These are phyloP conservation scores for Craseonycteris thonglongyai DNA, from an alignment of 2,113 vertebrate species.

Conservation along the genomic window DNA sequence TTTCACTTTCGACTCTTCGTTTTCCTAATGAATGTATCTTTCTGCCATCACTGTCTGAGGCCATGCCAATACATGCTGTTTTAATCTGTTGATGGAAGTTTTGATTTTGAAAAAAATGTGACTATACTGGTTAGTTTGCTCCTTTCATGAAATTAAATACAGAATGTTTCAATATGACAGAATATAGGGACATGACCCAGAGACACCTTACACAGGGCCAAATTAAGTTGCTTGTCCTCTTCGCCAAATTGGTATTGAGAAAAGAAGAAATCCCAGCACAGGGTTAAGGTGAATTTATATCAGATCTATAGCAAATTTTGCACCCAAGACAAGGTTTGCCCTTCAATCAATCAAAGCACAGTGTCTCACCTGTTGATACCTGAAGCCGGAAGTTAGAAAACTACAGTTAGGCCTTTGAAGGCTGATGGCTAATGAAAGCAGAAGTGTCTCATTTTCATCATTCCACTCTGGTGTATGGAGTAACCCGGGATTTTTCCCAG, in stretches of 20 bases:
- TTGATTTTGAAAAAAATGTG: conserved; percentile 17
- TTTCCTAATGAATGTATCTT: background rate
- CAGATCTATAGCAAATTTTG: conserved; percentile 44
- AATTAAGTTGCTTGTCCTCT: conserved; percentile 50
- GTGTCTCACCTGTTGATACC: background rate
- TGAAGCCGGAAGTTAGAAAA: background rate
- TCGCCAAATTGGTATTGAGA: conserved; percentile 40
- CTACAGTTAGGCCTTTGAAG: background rate
- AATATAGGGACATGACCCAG: conserved; percentile 42
- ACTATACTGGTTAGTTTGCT: conserved; percentile 53
- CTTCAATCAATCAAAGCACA: background rate
- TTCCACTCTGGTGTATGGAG: background rate
- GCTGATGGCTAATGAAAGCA: background rate
- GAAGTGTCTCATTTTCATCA: background rate
- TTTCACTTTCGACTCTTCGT: background rate
- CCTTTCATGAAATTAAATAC: conserved; percentile 41
- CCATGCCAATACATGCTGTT: background rate
- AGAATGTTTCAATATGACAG: conserved; percentile 14
- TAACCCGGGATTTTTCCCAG: background rate
- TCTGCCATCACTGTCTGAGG: background rate
- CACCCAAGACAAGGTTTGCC: conserved; percentile 35
- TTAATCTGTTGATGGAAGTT: background rate
- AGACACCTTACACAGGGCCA: conserved; percentile 44
- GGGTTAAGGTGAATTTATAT: conserved; percentile 48
- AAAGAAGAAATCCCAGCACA: conserved; percentile 55